These are phyloP conservation scores for Oreochromis niloticus DNA, from an alignment of 2,113 vertebrate species.

Conservation along the genomic window DNA sequence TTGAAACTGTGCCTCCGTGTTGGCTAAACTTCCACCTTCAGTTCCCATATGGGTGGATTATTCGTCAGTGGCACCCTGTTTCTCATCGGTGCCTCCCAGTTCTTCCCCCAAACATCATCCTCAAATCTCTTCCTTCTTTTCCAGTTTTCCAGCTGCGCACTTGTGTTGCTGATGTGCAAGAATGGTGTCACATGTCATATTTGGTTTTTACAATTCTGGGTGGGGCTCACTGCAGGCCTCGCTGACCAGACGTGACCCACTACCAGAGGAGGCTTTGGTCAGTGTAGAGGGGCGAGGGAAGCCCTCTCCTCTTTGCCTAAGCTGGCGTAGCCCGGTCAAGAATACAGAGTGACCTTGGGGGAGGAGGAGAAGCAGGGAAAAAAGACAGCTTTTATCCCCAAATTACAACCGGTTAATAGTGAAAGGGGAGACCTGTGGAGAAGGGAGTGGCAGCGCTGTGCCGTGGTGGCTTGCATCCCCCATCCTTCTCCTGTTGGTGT, in stretches of 20 bases:
- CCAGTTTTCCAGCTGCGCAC: constrained; percentile 36
- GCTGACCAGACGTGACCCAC: not conserved
- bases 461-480: not conserved
- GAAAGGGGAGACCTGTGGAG: constrained; percentile 64
- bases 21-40: constrained; percentile 29
- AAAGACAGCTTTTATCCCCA: constrained; percentile 62
- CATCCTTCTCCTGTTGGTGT: not conserved
- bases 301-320: constrained; percentile 33
- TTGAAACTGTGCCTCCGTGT: constrained; percentile 27
- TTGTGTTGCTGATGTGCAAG: constrained; percentile 20
- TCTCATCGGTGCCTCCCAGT: not conserved
- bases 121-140: not conserved
- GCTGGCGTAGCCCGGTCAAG: constrained; percentile 34
- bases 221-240: constrained; percentile 35
- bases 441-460: constrained; percentile 45
- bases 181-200: constrained; percentile 46
- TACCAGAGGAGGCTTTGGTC: constrained; percentile 36
- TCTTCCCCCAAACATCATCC: not conserved
- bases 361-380: constrained; percentile 31
- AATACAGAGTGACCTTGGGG: constrained; percentile 17
- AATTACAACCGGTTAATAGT: constrained; percentile 75
- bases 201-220: constrained; percentile 10
- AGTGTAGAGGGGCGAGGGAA: not conserved
- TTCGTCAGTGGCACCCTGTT: not conserved
- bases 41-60: not conserved